These are phyloP conservation scores for Cygnus buccinator DNA, from an alignment of 2,113 vertebrate genomes.

Conservation along the genomic window DNA sequence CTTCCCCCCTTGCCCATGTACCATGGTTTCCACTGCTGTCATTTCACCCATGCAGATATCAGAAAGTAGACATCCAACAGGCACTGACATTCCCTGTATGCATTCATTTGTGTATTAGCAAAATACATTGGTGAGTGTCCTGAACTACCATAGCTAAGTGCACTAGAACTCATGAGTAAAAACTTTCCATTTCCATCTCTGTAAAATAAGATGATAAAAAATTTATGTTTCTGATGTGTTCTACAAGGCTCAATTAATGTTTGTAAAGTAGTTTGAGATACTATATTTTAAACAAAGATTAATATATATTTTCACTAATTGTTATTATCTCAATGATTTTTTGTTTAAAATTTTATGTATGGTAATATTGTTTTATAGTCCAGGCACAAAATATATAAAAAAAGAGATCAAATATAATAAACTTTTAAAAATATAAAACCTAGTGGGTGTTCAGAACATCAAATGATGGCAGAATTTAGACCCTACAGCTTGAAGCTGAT, in stretches of 20 bases:
- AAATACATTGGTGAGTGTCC: neutral
- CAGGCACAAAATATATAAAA: neutral
- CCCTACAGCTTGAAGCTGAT: neutral
- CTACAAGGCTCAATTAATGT: neutral
- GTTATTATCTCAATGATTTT: neutral
- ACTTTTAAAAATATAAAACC: slow-evolving; percentile 2
- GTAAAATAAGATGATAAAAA: neutral
- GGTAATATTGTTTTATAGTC: neutral
- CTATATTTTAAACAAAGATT: neutral
- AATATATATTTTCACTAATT: neutral
- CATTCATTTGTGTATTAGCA: neutral
- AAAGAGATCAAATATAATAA: neutral
- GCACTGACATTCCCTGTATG: neutral
- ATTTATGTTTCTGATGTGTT: neutral
- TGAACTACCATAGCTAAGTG: neutral
- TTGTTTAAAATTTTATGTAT: neutral
- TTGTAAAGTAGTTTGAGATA: neutral
- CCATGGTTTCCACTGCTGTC: neutral
- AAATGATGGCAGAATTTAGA: slow-evolving; percentile 34
- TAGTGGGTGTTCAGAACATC: slow-evolving; percentile 7
- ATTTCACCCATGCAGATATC: neutral
- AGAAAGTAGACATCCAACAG: neutral
- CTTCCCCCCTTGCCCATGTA: neutral
- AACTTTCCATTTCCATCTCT: neutral
- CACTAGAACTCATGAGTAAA: neutral